phyloP scores from a whole-genome alignment of 2,113 vertebrate species.

The Coptodon bakossiorum region DNA sequence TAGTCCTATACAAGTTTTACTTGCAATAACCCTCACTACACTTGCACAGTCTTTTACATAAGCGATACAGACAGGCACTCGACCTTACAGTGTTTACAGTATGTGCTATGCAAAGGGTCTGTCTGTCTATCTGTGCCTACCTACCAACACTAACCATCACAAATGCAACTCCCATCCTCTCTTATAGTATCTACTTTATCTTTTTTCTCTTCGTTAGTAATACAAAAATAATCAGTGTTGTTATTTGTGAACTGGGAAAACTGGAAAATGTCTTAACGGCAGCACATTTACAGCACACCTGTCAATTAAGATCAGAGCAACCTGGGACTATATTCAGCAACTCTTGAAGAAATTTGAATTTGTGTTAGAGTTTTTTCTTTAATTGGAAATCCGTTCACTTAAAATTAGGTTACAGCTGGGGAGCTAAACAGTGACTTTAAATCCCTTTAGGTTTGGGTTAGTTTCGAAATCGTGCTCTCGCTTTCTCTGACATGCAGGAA shows the following conservation, averaged over 20 bases:
- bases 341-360: background rate
- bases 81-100: constrained; percentile 37
- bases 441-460: constrained; percentile 33
- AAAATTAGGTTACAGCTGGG: constrained; percentile 12
- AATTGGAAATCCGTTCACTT: constrained; percentile 8
- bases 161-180: background rate
- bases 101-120: constrained; percentile 16
- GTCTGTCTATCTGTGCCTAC: background rate
- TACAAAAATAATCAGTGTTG: constrained; percentile 17
- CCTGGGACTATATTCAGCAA: background rate
- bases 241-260: background rate
- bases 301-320: background rate
- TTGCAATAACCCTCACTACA: constrained; percentile 8
- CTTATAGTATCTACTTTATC: background rate
- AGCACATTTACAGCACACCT: constrained; percentile 1
- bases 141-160: background rate
- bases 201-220: constrained; percentile 23
- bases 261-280: background rate
- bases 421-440: constrained; percentile 1
- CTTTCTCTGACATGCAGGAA: constrained; percentile 36
- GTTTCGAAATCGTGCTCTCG: constrained; percentile 7
- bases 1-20: background rate
- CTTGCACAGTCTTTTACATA: constrained; percentile 16
- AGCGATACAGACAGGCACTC: constrained; percentile 16
- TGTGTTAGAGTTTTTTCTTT: background rate